Evolutionary conservation across 1,140 invertebrate species (phyloP).

Genomic region (Drosophila ambigua): DNA sequence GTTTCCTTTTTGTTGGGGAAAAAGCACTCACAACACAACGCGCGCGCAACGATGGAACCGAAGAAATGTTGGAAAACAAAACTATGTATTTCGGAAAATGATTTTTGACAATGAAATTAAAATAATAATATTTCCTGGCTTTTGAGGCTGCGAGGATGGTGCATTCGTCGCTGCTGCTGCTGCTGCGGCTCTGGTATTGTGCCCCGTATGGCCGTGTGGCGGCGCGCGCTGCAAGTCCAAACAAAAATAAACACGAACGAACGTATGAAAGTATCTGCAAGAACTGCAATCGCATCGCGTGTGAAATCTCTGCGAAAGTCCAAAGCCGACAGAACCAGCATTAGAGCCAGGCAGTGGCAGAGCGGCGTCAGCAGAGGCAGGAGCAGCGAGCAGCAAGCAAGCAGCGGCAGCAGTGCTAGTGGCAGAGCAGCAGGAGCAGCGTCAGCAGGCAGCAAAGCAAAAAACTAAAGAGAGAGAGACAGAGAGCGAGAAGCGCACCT

Average conservation of each 20-base stretch:
- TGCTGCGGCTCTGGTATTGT: slow-evolving; percentile 30
- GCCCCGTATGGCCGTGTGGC: slow-evolving; percentile 5
- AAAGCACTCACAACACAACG: slow-evolving; percentile 26
- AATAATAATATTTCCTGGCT: slow-evolving; percentile 3
- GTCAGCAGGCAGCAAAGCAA: slow-evolving; percentile 21
- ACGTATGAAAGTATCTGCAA: slow-evolving; percentile 84
- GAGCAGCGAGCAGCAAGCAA: slow-evolving; percentile 1
- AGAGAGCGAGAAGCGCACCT: slow-evolving; percentile 36
- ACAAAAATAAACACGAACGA: slow-evolving; percentile 72
- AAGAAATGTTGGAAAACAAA: slow-evolving; percentile 10
- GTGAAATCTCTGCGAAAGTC: slow-evolving; percentile 84
- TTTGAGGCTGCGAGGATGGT: no score
- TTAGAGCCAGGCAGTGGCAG: slow-evolving; percentile 41
- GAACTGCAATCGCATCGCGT: slow-evolving; percentile 84
- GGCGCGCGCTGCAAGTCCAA: slow-evolving; percentile 50
- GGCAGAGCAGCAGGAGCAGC: slow-evolving; percentile 26
- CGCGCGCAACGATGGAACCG: slow-evolving; percentile 50
- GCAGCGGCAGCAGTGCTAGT: slow-evolving; percentile 5
- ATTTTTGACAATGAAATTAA: slow-evolving; percentile 1
- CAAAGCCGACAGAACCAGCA: slow-evolving; percentile 69
- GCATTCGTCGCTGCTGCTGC: slow-evolving; percentile 1
- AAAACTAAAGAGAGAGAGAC: slow-evolving; percentile 25
- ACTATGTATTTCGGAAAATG: slow-evolving; percentile 4
- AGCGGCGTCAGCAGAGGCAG: slow-evolving; percentile 42
- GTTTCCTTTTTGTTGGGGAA: not conserved